Base-by-base conservation (phyloP, 37 sponge, comb jelly and placozoan species). In the Ianthella basta region DNA sequence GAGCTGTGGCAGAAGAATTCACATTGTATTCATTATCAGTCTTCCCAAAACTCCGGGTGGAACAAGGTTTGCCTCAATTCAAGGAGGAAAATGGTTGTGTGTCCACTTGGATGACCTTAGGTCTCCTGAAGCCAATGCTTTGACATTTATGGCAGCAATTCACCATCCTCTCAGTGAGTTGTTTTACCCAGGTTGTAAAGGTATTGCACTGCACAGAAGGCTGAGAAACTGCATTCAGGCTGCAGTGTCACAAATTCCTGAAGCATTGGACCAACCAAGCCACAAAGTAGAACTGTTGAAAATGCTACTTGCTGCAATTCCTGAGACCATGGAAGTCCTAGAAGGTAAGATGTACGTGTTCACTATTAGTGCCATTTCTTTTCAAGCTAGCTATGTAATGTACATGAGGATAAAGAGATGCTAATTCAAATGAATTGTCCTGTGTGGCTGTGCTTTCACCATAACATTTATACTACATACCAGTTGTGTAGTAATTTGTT, bases 51-150 rank as follows among this genome's bases (percentile, higher is more conserved):
- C 84, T 83, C 82, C 40, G 24, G 64, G 64, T 4, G 72, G 79
- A 12, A 77, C 90, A 24, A 63, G 24, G 27, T 92, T 92, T 80
- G 85, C 89, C 72, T 86, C 90, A 4, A 89, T 93, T 57, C 93
- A 93, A 77, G 93, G 93, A 60, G 93, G 87, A 23, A 67, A 86
- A 21, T 93, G 93, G 93, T 59, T 89, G 20, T 93, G 87, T n/a
- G 82, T 67, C 13, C 93, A 93, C 61, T 83, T 93, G 81, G 93
- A 89, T 87, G 90, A 93, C 30, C 80, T 93, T 23, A 80, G 82
- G 57, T 56, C 93, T 33, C 84, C 90, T 73, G 33, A 64, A 19
- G 57, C 80, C 3, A 77, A 69, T 34, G 53, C 44, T 18, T 38
- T 93, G 15, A 78, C 68, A 20, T 85, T 85, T 6, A 27, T 81